Conservation (phyloP, 2,797 vertebrate genomes). For the Bufotes viridis region DNA sequence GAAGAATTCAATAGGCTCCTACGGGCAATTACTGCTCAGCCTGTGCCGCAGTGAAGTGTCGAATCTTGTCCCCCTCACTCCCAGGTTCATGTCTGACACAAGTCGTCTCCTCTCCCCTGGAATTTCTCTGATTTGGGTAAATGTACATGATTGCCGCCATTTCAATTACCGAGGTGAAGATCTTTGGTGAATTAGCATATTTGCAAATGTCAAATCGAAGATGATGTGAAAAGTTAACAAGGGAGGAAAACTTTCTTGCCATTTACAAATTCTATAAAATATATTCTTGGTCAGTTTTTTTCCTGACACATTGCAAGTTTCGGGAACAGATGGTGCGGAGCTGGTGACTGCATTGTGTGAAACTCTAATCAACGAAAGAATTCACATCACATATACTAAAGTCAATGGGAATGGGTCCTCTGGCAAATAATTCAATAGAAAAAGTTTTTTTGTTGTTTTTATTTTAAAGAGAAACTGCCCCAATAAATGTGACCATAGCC, state of each 20-base stretch:
- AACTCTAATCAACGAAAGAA: background rate
- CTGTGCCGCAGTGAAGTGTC: background rate
- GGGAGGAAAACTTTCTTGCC: background rate
- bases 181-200: conserved; percentile 10
- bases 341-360: background rate
- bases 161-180: background rate
- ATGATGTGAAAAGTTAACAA: background rate
- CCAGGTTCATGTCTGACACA: background rate
- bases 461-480: too few relatives aligned
- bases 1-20: background rate
- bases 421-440: background rate
- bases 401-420: background rate
- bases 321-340: background rate
- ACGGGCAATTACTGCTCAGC: conserved; percentile 26
- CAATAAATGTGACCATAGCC: too few relatives aligned
- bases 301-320: background rate
- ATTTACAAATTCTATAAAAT: too few relatives aligned
- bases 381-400: background rate
- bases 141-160: conserved; percentile 13
- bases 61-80: background rate
- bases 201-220: background rate
- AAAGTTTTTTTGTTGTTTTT: too few relatives aligned
- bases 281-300: background rate
- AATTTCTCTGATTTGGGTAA: conserved; percentile 13
- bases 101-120: background rate